phyloP scores from a whole-genome alignment of 2,797 vertebrate genomes.

The Hirundo rustica region DNA sequence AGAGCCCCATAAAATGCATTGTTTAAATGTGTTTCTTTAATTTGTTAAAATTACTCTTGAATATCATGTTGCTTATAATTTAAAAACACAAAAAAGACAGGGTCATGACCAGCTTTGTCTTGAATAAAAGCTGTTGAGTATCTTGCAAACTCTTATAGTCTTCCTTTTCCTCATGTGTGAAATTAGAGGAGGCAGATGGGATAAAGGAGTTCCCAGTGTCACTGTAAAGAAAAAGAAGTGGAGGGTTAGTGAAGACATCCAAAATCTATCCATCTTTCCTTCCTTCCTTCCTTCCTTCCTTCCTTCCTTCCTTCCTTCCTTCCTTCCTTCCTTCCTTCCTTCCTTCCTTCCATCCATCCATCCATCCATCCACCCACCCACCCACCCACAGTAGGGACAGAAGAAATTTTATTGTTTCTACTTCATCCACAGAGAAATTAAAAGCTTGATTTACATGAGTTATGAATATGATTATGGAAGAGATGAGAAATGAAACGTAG shows the following conservation, averaged over 20 bases:
- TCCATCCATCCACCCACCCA: too few relatives aligned
- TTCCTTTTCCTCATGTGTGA: not conserved
- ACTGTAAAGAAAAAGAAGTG: not conserved
- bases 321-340: not conserved
- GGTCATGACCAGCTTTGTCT: constrained; percentile 24
- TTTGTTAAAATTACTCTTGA: constrained; percentile 41
- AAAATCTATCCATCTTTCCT: not conserved
- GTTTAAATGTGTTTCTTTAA: constrained; percentile 11
- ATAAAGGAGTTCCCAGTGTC: not conserved
- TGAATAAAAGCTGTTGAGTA: not conserved
- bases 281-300: not conserved
- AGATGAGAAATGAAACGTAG: not conserved
- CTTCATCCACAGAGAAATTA: not conserved
- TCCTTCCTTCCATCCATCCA: not conserved
- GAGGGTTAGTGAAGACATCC: not conserved
- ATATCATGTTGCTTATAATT: constrained; percentile 35
- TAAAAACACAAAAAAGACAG: constrained; percentile 53
- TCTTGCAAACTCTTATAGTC: not conserved
- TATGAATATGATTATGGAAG: not conserved
- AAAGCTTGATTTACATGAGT: not conserved
- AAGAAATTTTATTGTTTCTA: not conserved
- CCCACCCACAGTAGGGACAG: not conserved
- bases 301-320: not conserved
- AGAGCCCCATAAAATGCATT: not conserved
- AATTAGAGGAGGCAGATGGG: not conserved